Conservation (phyloP, 2,888 invertebrate species). For the Lymantria dispar region DNA sequence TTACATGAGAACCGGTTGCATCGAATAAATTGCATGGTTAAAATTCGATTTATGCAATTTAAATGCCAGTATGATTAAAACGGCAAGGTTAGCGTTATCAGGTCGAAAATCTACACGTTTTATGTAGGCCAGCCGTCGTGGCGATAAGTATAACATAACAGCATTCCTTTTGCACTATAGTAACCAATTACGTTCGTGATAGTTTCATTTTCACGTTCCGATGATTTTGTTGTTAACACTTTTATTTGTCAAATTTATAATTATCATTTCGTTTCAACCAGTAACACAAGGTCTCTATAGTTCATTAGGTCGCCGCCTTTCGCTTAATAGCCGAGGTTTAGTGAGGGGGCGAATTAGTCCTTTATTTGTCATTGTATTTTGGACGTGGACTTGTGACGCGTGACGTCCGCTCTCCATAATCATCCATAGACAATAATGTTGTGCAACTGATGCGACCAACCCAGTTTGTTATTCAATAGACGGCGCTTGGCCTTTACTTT, state of each 20-base stretch:
- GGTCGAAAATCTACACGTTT: slow-evolving; percentile 71
- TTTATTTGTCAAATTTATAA: slow-evolving; percentile 55
- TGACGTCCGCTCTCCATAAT: slow-evolving; percentile 62
- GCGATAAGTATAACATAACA: slow-evolving; percentile 59
- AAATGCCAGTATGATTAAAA: slow-evolving; percentile 66
- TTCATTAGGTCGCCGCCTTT: slow-evolving; percentile 52
- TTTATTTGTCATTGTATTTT: slow-evolving; percentile 45
- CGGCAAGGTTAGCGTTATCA: slow-evolving; percentile 73
- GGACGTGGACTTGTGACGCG: slow-evolving; percentile 49
- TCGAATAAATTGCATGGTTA: slow-evolving; percentile 60
- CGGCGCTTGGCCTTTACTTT: slow-evolving; percentile 65
- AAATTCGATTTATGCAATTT: slow-evolving; percentile 68
- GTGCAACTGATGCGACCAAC: slow-evolving; percentile 60
- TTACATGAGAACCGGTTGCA: slow-evolving; percentile 65
- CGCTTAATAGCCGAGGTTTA: slow-evolving; percentile 22
- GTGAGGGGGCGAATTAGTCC: slow-evolving; percentile 35
- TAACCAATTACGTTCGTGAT: slow-evolving; percentile 70
- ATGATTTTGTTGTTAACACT: slow-evolving; percentile 56
- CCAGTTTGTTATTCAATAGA: slow-evolving; percentile 64
- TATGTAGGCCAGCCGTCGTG: slow-evolving; percentile 68
- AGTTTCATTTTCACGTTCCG: slow-evolving; percentile 75
- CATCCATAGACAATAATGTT: slow-evolving; percentile 57
- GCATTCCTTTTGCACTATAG: slow-evolving; percentile 66
- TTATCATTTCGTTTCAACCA: slow-evolving; percentile 52
- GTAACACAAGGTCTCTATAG: slow-evolving; percentile 43